Conservation (phyloP, 1,140 invertebrate genomes). For the Leucophenga varia region DNA sequence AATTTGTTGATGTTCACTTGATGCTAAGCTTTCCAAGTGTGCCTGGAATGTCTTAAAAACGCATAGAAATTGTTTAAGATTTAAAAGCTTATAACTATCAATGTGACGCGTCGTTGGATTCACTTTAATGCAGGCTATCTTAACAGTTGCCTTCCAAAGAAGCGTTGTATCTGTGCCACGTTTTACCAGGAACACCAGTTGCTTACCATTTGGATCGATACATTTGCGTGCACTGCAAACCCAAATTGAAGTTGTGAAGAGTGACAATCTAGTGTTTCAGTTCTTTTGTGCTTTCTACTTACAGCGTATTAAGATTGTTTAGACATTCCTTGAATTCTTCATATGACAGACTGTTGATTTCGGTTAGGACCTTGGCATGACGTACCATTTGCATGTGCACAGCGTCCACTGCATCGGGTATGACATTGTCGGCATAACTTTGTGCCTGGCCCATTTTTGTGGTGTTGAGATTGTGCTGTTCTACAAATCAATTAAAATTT, state of each 20-base stretch:
- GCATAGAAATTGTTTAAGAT: constrained; percentile 64
- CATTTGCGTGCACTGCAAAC: constrained; percentile 61
- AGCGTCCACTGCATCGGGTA: constrained; percentile 29
- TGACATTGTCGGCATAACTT: constrained; percentile 17
- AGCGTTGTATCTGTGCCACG: constrained; percentile 65
- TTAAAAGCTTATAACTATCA: constrained; percentile 62
- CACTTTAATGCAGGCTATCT: constrained; percentile 68
- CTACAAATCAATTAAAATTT: too few relatives aligned
- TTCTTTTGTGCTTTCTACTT: constrained; percentile 27
- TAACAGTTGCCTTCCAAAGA: constrained; percentile 70
- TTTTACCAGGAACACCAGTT: constrained; percentile 67
- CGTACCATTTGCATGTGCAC: constrained; percentile 35
- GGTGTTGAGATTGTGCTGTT: too few relatives aligned
- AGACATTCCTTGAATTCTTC: constrained; percentile 60
- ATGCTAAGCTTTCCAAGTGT: constrained; percentile 33
- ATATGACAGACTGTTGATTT: constrained; percentile 59
- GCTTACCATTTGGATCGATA: constrained; percentile 63
- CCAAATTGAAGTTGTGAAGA: too few relatives aligned
- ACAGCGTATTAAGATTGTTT: constrained; percentile 59
- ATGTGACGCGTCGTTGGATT: constrained; percentile 58
- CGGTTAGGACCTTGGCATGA: constrained; percentile 48
- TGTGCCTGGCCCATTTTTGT: constrained; percentile 23
- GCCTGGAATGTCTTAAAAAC: constrained; percentile 58
- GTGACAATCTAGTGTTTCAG: neutral
- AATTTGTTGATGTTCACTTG: constrained; percentile 24